Conservation (phyloP, 2,888 invertebrate species). For the Glyphotaelius pellucidus region DNA sequence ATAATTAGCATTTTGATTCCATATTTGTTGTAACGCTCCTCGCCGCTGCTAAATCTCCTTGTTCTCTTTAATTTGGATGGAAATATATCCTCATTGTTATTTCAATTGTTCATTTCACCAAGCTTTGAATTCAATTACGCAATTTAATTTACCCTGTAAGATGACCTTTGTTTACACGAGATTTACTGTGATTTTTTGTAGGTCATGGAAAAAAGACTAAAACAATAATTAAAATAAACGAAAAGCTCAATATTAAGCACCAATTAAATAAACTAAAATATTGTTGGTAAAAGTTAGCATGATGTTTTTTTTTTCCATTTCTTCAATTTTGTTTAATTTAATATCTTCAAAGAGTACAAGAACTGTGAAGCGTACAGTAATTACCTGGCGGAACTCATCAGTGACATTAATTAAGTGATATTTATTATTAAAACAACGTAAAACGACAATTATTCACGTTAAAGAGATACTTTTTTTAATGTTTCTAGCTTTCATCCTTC, state of each 20-base stretch:
- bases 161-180: neutral
- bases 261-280: no score
- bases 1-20: neutral
- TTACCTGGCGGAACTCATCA: no score
- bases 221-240: neutral
- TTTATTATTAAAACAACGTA: no score
- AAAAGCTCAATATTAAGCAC: neutral
- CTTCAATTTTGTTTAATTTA: no score
- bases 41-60: neutral
- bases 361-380: no score
- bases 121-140: neutral
- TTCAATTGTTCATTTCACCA: slow-evolving; percentile 2
- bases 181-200: neutral
- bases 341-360: no score
- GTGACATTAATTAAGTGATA: no score
- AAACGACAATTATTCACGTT: no score
- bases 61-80: neutral
- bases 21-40: neutral
- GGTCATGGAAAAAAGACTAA: neutral
- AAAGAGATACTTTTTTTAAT: no score
- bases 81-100: slow-evolving; percentile 27
- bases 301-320: no score
- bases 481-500: no score
- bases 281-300: no score
- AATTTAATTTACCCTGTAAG: neutral